These are phyloP conservation scores for Zenarchopterus dispar DNA, from an alignment of 2,797 vertebrate genomes.

Conservation along the genomic window DNA sequence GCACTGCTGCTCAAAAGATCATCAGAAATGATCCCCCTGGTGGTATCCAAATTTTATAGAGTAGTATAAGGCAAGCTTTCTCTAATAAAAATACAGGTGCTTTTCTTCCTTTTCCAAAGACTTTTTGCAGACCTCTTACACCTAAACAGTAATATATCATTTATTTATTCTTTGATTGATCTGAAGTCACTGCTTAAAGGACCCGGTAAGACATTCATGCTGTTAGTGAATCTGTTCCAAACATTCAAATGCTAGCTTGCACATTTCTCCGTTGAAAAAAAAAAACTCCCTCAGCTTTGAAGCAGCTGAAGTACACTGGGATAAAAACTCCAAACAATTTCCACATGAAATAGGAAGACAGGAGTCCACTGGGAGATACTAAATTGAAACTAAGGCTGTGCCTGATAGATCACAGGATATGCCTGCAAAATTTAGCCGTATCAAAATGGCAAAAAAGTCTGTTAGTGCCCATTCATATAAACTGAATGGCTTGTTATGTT, in stretches of 20 bases:
- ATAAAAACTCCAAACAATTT: slow-evolving; percentile 83
- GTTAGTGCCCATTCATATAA: slow-evolving; percentile 97
- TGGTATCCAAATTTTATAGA: slow-evolving; percentile 69
- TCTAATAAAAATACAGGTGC: slow-evolving; percentile 78
- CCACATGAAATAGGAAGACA: slow-evolving; percentile 91
- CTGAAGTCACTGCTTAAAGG: slow-evolving; percentile 20
- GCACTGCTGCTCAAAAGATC: slow-evolving; percentile 75
- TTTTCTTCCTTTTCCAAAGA: slow-evolving; percentile 66
- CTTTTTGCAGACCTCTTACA: slow-evolving; percentile 73
- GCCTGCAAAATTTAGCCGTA: slow-evolving; percentile 96
- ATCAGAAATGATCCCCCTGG: slow-evolving; percentile 70
- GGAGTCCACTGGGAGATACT: slow-evolving; percentile 90
- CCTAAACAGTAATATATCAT: slow-evolving; percentile 56
- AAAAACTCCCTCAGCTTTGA: slow-evolving; percentile 78
- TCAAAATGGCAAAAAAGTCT: slow-evolving; percentile 97
- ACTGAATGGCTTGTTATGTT: slow-evolving; percentile 95
- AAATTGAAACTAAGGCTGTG: slow-evolving; percentile 99
- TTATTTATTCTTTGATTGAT: slow-evolving; percentile 62
- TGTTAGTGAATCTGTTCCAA: slow-evolving; percentile 82
- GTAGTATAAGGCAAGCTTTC: slow-evolving; percentile 69
- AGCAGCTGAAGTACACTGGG: slow-evolving; percentile 78
- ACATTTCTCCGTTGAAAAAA: slow-evolving; percentile 81
- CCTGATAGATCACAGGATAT: slow-evolving; percentile 96
- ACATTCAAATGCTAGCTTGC: slow-evolving; percentile 85
- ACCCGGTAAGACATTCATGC: slow-evolving; percentile 45